Conservation (phyloP, 2,888 invertebrate species). For the Clitarchus hookeri region DNA sequence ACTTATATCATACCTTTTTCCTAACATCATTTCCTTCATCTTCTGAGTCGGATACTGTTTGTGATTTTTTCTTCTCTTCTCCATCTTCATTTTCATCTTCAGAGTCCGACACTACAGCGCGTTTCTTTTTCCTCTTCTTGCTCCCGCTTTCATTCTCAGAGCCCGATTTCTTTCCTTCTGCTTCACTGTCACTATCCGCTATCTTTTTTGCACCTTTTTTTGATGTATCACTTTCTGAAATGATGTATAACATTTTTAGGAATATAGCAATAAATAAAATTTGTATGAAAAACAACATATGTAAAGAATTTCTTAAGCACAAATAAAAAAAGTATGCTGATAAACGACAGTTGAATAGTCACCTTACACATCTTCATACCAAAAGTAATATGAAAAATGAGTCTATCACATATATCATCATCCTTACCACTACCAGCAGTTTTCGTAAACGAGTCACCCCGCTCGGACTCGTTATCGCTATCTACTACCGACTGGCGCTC, state of each 20-base stretch:
- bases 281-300: neutral
- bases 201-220: slow-evolving; percentile 48
- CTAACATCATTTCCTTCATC: slow-evolving; percentile 52
- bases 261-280: neutral
- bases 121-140: slow-evolving; percentile 52
- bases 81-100: slow-evolving; percentile 59
- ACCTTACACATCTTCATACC: neutral
- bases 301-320: neutral
- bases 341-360: neutral
- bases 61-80: slow-evolving; percentile 48
- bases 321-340: neutral
- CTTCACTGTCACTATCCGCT: slow-evolving; percentile 44
- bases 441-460: slow-evolving; percentile 35
- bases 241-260: neutral
- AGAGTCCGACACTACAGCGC: slow-evolving; percentile 61
- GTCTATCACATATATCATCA: slow-evolving; percentile 27
- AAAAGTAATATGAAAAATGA: neutral
- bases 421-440: slow-evolving; percentile 36
- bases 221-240: slow-evolving; percentile 39
- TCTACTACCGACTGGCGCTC: slow-evolving; percentile 49
- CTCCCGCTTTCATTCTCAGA: slow-evolving; percentile 50
- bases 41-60: slow-evolving; percentile 51
- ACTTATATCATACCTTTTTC: slow-evolving; percentile 21
- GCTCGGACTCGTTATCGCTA: slow-evolving; percentile 46
- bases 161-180: slow-evolving; percentile 35